Evolutionary conservation across 2,113 vertebrate species (phyloP), one percentile per base, ranked within the genome.

Genomic region (Numida meleagris): DNA sequence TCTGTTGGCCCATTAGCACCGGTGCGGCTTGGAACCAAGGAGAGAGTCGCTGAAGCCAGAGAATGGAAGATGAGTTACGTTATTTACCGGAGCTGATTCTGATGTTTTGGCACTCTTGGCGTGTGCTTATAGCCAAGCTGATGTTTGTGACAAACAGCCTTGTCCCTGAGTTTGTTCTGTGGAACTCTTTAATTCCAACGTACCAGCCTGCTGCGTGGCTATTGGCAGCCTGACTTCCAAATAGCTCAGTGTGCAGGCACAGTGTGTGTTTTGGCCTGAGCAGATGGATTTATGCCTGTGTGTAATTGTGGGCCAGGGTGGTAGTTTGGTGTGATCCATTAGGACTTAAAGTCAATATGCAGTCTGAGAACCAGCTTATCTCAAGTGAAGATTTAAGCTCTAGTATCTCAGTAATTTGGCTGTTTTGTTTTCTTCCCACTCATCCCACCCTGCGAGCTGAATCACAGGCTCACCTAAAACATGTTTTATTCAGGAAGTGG

Each of bases 81-180:
- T 90, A 78, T 67, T 93, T 83, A 65, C 43, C 2, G 0, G 73
- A 90, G 59, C 46, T 58, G 40, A 29, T 88, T 88, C 73, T 81
- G 73, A 14, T 82, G 20, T 73, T 81, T 78, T 95, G 79, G 61
- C 48, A 72, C 42, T 75, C 65, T 43, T 36, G 42, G n/a, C 20
- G 7, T 2, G 10, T 18, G 12, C 75, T 84, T 89, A 34, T 84
- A 82, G 86, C 86, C 80, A 79, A 79, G 53, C 63, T 27, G 58
- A 15, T 91, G 13, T 81, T 87, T 89, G 79, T 95, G 84, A 59
- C 5, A 18, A 83, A 18, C 48, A 81, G 43, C 76, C 36, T 88
- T 40, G 58, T 88, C 65, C 43, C 70, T 21, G 48, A n/a, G 66
- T 95, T 97, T 86, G 76, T 93, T 88, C 90, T 79, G 31, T 57